Base-by-base conservation (phyloP, 2,797 vertebrate species). In the Thaleichthys pacificus region DNA sequence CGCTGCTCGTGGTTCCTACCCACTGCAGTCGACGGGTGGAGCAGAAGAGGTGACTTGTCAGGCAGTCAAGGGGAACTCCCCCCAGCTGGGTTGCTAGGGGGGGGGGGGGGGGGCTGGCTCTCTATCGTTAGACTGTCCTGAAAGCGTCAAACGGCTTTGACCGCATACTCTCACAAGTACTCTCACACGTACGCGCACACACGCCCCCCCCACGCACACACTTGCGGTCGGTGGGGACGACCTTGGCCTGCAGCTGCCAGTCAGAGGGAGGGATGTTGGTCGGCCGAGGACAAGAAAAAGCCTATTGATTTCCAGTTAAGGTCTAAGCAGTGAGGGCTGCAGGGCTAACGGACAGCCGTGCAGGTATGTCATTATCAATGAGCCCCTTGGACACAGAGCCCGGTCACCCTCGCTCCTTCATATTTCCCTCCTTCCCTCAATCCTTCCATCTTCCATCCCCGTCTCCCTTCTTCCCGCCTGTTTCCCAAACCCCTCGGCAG, bases 361-460 rank as follows among this genome's bases (percentile, higher is more conserved):
- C 96, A 97, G 95, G 96, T 97, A 96, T 95, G 96, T 97, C 96
- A 97, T 98, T 98, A 98, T 97, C 97, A 97, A 97, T 97, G 97
- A 96, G 93, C 89, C 93, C 38, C 91, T 86, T 90, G 93, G 93
- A 94, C 92, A 92, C 93, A 81, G 93, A 93, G 93, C 91, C 93
- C 92, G 92, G 81, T 88, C 89, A 78, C 85, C 85, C 81, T 87
- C 93, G 87, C 91, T 93, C 90, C 87, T 95, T 96, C 95, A 96
- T 96, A 95, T 94, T 93, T 92, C 89, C 91, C 54, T 76, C 69
- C 77, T 42, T 64, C 56, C 77, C 62, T 69, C 66, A 6, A 17
- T 71, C 56, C 77, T 64, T 69, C 66, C 8, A 17, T 71, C 78
- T 78, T 75, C 47, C 51, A 4, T n/a, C 15, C 92, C 90, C 87